Evolutionary conservation across 1,140 invertebrate genomes (phyloP), one percentile per base, ranked within the genome.

Genomic region (Steinernema khuongi): DNA sequence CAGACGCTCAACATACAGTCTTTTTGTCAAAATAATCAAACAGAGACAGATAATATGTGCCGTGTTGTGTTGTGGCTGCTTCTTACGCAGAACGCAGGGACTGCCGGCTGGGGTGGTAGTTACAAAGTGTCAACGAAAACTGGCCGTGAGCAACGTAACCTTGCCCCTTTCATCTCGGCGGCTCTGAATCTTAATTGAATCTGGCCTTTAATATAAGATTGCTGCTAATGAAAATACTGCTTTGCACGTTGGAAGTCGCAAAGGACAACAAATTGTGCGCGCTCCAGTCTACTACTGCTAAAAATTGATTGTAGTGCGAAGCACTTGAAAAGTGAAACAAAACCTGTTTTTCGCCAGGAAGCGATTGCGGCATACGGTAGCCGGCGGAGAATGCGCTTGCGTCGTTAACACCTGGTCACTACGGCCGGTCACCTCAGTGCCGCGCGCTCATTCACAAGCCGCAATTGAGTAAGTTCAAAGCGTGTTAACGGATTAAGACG

Each of bases 11-110:
- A 60, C 50, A 60, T 22, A 60, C 50, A 60, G 50, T 60, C 50
- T 60, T 60, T 60, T 60, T 60, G 50, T 60, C 50, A 60, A 60
- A 60, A 60, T 60, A 60, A 60, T 60, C 50, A 60, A 60, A 60
- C 50, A 60, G 50, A 60, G 50, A 60, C 50, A 60, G 50, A 60
- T 60, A 60, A 60, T 60, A 60, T 60, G 50, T n/a, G 7, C 26
- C 50, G 50, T 22, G 4, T 4, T 4, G 19, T 14, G 50, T 22
- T 60, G 19, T n/a, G n/a, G n/a, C n/a, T n/a, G n/a, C n/a, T n/a
- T n/a, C n/a, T n/a, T n/a, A n/a, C n/a, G n/a, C n/a, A n/a, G n/a
- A n/a, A n/a, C n/a, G n/a, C n/a, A n/a, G n/a, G n/a, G n/a, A n/a
- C n/a, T n/a, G n/a, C n/a, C n/a, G n/a, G n/a, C n/a, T n/a, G n/a